phyloP scores from a whole-genome alignment of 2,113 vertebrate genomes.

The Aphelocoma coerulescens region DNA sequence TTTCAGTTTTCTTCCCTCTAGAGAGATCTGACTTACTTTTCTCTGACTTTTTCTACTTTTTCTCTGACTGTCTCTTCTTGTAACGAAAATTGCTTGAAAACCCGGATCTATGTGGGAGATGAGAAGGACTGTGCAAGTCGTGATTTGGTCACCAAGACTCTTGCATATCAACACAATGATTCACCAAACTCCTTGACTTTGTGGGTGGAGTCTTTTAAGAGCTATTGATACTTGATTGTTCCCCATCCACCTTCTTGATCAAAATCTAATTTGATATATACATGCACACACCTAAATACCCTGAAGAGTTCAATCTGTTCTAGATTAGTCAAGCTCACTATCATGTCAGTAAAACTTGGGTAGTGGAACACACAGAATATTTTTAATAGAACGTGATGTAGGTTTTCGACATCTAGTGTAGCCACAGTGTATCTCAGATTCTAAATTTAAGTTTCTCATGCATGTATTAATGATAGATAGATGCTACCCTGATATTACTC shows the following conservation, averaged over 20 bases:
- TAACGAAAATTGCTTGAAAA: background rate
- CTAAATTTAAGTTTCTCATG: background rate
- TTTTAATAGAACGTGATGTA: background rate
- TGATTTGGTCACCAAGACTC: background rate
- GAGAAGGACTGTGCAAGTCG: background rate
- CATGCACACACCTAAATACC: background rate
- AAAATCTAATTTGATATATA: background rate
- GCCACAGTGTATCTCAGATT: background rate
- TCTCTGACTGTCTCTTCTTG: background rate
- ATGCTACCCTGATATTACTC: background rate
- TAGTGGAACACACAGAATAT: background rate
- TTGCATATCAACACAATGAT: background rate
- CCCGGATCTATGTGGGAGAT: background rate
- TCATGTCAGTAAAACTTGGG: background rate
- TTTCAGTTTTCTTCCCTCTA: background rate
- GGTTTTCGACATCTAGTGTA: background rate
- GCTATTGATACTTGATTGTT: background rate
- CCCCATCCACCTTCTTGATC: background rate
- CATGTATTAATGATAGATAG: background rate
- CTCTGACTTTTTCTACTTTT: background rate
- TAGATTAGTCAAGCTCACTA: background rate
- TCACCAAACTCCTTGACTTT: background rate
- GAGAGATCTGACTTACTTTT: background rate
- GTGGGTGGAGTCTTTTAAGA: background rate
- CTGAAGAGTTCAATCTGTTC: background rate